Percentiles rank a stretch among this genome's conserved stretches.
Conservation (phyloP, 2,113 vertebrate species). For the Poeciliopsis turrubarensis region DNA sequence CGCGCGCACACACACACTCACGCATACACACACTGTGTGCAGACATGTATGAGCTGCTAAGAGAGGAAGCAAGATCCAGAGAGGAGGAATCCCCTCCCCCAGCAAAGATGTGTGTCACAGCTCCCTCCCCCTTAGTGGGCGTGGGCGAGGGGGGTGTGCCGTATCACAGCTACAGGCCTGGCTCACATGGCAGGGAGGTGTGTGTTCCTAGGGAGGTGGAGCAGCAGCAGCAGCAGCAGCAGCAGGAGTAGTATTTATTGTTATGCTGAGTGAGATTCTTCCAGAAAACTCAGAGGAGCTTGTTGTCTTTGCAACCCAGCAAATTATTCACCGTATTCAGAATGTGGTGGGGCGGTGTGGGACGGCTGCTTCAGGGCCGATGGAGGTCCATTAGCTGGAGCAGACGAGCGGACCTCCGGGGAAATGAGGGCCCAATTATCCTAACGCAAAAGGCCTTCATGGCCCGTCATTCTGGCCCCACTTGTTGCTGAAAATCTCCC, state of each 20-base stretch:
- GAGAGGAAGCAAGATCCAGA: not conserved
- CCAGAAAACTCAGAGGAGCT: not conserved
- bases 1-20: conserved; percentile 37
- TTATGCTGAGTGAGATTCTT: not conserved
- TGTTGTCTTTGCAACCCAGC: not conserved
- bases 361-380: not conserved
- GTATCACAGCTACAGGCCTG: conserved; percentile 65
- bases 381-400: too few relatives aligned
- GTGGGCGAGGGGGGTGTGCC: conserved; percentile 70
- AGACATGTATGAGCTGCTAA: conserved; percentile 49
- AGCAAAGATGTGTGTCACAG: conserved; percentile 17
- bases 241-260: not conserved
- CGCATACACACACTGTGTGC: not conserved
- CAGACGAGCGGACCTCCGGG: too few relatives aligned
- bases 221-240: not conserved
- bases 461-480: not conserved
- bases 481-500: not conserved
- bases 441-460: not conserved
- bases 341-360: not conserved
- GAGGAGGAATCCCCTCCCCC: conserved; percentile 48
- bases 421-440: not conserved
- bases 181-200: conserved; percentile 59
- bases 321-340: not conserved
- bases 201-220: conserved; percentile 15
- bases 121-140: conserved; percentile 46